Base-by-base conservation (phyloP, 2,888 invertebrate genomes). In the Lordiphosa andalusiaca region DNA sequence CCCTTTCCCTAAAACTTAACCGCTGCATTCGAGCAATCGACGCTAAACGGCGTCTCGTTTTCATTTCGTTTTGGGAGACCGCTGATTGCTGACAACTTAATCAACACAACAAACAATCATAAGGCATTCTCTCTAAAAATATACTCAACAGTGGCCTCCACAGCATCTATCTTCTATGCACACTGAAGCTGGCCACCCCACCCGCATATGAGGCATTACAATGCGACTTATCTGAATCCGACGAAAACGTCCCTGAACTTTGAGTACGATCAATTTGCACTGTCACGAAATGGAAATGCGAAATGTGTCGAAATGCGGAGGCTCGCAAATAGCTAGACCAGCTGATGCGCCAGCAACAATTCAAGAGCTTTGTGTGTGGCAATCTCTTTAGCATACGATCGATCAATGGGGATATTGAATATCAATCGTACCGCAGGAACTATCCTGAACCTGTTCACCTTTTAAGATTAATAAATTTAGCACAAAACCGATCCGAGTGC, bases 1-100 rank as follows among this genome's bases (percentile, higher is more conserved):
- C 30, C 30, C 30, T 30, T 30, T 7, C 2, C 9, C 9, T 9
- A 30, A 9, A 30, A 9, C 9, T 9, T 9, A 9, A 3, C 30
- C 9, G 30, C 30, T 30, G 30, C 30, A 30, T 30, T 30, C 9
- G 30, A 52, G 54, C 73, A 66, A 81, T 69, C 69, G 73, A 57
- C 62, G 70, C 69, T 76, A 73, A 73, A 80, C 70, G 71, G 53
- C 71, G 63, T 63, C 67, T 64, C 56, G 46, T 36, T 47, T 47
- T 47, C 46, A 36, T 47, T 47, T 37, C 55, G 42, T 56, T 55
- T 55, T 21, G 38, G 41, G 37, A 41, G 21, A 13, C 37, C 37
- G 48, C 37, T 83, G 81, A 76, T 76, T 76, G 71, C 81, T 81
- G 84, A 84, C 77, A 77, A 76, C 73, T 77, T 81, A 77, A 77